Evolutionary conservation across 2,113 vertebrate genomes (phyloP).

Genomic region (Bubo bubo): DNA sequence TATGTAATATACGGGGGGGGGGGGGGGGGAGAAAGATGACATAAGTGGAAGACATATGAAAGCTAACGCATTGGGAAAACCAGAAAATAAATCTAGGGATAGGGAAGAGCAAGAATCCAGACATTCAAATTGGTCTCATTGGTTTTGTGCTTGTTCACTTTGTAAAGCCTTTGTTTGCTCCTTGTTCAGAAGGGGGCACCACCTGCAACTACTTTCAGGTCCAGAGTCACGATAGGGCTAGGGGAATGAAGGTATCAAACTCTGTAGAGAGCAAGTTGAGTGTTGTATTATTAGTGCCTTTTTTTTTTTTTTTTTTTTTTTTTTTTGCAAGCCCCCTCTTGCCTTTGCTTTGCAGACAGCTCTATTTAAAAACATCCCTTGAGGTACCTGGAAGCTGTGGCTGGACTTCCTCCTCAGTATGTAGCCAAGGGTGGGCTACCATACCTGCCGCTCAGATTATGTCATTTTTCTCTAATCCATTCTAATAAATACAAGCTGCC

Average conservation of each 20-base stretch:
- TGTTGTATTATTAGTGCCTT: neutral
- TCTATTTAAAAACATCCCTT: neutral
- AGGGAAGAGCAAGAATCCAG: neutral
- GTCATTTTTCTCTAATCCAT: accelerated
- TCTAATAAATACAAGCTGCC: neutral
- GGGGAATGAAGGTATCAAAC: neutral
- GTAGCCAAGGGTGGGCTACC: neutral
- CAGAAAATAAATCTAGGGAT: neutral
- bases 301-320: neutral
- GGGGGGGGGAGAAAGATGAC: neutral
- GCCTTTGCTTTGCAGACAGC: neutral
- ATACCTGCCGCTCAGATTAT: neutral
- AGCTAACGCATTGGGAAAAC: neutral
- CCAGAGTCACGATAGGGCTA: accelerated
- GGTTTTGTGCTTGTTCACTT: neutral
- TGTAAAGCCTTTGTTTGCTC: neutral
- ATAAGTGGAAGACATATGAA: neutral
- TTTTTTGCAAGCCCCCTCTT: neutral
- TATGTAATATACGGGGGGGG: neutral
- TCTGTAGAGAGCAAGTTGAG: accelerated
- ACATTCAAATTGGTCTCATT: neutral
- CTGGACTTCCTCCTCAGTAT: neutral
- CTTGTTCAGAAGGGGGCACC: neutral
- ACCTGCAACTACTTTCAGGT: neutral
- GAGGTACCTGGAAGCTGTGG: neutral